Conservation (phyloP, 2,888 invertebrate species). For the Creontiades dilutus region DNA sequence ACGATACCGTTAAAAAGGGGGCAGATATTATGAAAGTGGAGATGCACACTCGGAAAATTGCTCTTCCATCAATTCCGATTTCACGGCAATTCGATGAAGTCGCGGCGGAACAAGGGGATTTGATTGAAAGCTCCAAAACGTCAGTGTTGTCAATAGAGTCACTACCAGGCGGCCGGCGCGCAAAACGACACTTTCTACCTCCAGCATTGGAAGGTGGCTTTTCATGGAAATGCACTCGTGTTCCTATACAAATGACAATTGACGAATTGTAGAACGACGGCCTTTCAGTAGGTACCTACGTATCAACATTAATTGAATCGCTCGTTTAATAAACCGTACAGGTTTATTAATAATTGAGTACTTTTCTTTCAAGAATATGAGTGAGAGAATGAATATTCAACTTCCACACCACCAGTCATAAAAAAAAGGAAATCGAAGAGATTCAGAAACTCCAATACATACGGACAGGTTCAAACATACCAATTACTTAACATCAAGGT, state of each 20-base stretch:
- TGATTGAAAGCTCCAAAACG: constrained; percentile 47
- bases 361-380: too few species aligned
- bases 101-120: constrained; percentile 46
- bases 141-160: constrained; percentile 30
- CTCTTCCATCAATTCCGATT: constrained; percentile 12
- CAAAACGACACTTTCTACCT: constrained; percentile 4
- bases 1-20: not conserved
- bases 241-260: not conserved
- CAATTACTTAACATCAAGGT: too few species aligned
- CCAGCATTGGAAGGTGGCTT: not conserved
- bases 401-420: too few species aligned
- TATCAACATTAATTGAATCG: too few species aligned
- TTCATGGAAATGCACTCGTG: not conserved
- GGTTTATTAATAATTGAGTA: too few species aligned
- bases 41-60: constrained; percentile 17
- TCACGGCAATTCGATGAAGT: constrained; percentile 39
- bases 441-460: too few species aligned
- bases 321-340: too few species aligned
- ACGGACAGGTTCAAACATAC: too few species aligned
- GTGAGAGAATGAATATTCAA: too few species aligned
- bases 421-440: too few species aligned
- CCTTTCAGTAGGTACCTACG: not conserved
- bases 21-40: not conserved
- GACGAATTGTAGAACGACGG: not conserved
- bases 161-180: not conserved